Percentiles rank a stretch among this genome's conserved stretches.
Conservation (phyloP, 1,140 invertebrate species). For the Cepaea nemoralis region DNA sequence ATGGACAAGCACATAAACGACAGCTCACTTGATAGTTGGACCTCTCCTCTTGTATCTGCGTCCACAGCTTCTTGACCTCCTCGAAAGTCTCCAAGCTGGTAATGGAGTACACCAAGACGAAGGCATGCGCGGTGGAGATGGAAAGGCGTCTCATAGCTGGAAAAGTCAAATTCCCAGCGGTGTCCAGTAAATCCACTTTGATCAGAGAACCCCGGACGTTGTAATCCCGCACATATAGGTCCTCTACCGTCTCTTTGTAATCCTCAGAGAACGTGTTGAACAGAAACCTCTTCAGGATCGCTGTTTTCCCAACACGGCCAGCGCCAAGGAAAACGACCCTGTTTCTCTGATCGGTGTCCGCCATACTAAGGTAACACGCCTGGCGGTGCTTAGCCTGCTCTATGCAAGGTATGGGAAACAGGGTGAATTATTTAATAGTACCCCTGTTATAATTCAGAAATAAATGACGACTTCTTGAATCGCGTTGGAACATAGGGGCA, state of each 20-base stretch:
- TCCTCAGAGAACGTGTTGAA: conserved; percentile 86
- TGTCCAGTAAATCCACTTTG: conserved; percentile 87
- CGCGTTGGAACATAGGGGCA: too few species aligned
- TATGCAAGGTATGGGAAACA: neutral
- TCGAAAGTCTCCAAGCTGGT: conserved; percentile 82
- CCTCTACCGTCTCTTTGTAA: conserved; percentile 90
- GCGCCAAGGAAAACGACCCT: conserved; percentile 87
- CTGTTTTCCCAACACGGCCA: conserved; percentile 88
- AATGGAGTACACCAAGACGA: conserved; percentile 91
- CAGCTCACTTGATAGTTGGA: conserved; percentile 77
- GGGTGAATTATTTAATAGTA: neutral
- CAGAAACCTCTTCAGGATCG: conserved; percentile 88
- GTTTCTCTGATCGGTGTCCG: conserved; percentile 78
- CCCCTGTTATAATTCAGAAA: neutral
- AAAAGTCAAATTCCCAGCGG: conserved; percentile 77
- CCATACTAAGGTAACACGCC: conserved; percentile 36
- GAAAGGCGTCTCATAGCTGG: conserved; percentile 78
- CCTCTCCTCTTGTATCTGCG: conserved; percentile 85
- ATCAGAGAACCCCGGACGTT: conserved; percentile 75
- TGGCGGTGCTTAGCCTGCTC: neutral
- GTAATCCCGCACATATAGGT: conserved; percentile 89
- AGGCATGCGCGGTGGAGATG: conserved; percentile 90
- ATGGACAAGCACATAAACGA: too few species aligned
- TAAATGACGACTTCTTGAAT: too few species aligned
- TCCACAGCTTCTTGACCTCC: conserved; percentile 84